Conservation (phyloP, 2,113 vertebrate genomes). For the Eudyptes chrysolophus region DNA sequence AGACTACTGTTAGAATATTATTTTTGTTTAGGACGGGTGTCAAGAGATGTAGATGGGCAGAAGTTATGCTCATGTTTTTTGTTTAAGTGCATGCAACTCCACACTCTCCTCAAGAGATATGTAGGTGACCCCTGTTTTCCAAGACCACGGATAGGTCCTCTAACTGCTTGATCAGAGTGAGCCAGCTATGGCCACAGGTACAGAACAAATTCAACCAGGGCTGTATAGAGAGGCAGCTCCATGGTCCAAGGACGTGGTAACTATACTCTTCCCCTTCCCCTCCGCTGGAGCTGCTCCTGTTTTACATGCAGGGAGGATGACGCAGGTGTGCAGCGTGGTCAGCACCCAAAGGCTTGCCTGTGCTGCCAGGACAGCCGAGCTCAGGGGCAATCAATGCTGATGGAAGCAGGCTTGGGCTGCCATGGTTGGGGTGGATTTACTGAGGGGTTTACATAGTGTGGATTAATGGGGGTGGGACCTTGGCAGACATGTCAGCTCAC, state of each 20-base stretch:
- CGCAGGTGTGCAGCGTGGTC: neutral
- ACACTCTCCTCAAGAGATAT: neutral
- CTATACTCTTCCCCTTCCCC: neutral
- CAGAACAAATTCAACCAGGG: neutral
- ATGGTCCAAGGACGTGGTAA: rapidly evolving
- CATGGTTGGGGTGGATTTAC: neutral
- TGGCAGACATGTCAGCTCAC: neutral
- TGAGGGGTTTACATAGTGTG: neutral
- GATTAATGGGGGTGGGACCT: neutral
- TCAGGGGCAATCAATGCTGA: rapidly evolving
- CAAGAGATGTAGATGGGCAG: neutral
- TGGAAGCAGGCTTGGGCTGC: neutral
- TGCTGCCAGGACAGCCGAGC: too few species aligned
- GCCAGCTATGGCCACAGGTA: neutral
- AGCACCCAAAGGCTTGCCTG: neutral
- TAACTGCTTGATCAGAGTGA: neutral
- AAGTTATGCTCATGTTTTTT: neutral
- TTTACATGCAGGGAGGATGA: neutral
- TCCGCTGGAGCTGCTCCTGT: neutral
- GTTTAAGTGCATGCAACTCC: neutral
- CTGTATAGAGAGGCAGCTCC: neutral
- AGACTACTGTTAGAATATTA: neutral
- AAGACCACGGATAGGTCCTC: rapidly evolving
- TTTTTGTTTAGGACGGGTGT: neutral
- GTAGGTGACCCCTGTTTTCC: neutral